Evolutionary conservation across 30 jellyfish, hydroid and myxozoan genomes (phyloP).

Genomic region (Mastigias papua): DNA sequence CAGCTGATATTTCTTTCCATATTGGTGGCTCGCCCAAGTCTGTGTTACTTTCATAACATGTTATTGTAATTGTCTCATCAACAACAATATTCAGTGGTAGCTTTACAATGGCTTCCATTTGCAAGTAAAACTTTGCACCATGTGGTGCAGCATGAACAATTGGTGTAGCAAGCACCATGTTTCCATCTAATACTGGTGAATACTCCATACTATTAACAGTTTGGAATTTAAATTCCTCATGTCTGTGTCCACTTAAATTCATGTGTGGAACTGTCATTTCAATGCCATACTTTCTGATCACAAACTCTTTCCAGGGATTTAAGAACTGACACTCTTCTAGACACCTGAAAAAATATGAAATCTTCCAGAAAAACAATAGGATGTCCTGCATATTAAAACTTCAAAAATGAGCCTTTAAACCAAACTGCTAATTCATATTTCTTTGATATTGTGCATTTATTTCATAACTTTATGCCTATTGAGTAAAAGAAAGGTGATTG

Average conservation of each 20-base stretch:
- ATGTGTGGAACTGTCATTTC: slow-evolving; percentile 59
- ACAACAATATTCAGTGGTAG: slow-evolving; percentile 58
- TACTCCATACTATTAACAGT: slow-evolving; percentile 4
- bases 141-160: slow-evolving; percentile 72
- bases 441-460: too few relatives aligned
- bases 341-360: slow-evolving; percentile 17
- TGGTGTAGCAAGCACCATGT: slow-evolving; percentile 58
- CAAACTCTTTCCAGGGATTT: slow-evolving; percentile 72
- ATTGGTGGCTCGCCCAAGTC: slow-evolving; percentile 42
- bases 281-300: slow-evolving; percentile 55
- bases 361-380: background rate
- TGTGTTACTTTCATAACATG: slow-evolving; percentile 72
- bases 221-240: slow-evolving; percentile 46
- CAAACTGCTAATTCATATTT: too few relatives aligned
- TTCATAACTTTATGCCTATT: too few relatives aligned
- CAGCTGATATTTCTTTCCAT: slow-evolving; percentile 53
- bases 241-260: slow-evolving; percentile 67
- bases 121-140: slow-evolving; percentile 74
- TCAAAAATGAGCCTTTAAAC: too few relatives aligned
- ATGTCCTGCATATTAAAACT: too few relatives aligned
- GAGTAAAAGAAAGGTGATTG: too few relatives aligned
- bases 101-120: slow-evolving; percentile 59
- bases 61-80: slow-evolving; percentile 33
- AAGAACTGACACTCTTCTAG: slow-evolving; percentile 6
- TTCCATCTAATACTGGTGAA: slow-evolving; percentile 19